These are phyloP conservation scores for Sarcophaga bullata DNA, from an alignment of 1,140 invertebrate genomes.

Conservation along the genomic window DNA sequence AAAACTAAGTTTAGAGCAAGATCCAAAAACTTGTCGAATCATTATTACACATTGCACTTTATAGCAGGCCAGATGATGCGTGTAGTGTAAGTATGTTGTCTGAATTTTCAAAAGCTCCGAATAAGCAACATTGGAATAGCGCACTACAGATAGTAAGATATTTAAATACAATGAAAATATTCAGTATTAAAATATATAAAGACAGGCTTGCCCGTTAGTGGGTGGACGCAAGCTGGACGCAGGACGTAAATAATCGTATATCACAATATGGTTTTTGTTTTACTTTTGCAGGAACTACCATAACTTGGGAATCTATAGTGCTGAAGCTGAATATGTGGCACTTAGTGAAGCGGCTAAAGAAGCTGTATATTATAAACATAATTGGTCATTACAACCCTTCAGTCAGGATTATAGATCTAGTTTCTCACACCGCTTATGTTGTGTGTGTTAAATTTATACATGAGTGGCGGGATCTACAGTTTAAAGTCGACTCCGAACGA, in stretches of 20 bases:
- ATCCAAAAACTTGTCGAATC: too few species aligned
- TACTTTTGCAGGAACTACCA: too few species aligned
- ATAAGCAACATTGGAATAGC: not conserved
- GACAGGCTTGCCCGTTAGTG: not conserved
- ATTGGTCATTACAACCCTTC: too few species aligned
- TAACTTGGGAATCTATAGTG: conserved; percentile 48
- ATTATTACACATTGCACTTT: conserved; percentile 60
- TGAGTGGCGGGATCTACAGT: too few species aligned
- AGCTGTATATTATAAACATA: conserved; percentile 33
- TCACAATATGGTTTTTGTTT: too few species aligned
- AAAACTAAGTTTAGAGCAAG: too few species aligned
- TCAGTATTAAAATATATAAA: not conserved
- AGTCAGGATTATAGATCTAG: too few species aligned
- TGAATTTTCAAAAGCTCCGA: conserved; percentile 27
- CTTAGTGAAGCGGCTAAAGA: conserved; percentile 53
- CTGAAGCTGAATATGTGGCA: conserved; percentile 64
- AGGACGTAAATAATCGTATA: too few species aligned
- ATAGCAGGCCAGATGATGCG: conserved; percentile 64
- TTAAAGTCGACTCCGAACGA: too few species aligned
- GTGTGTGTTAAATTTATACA: too few species aligned
- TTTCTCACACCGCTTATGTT: too few species aligned
- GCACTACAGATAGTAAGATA: not conserved
- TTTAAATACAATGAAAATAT: not conserved
- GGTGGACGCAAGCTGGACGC: too few species aligned
- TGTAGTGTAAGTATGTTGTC: conserved; percentile 48